Evolutionary conservation across 2,797 vertebrate species (phyloP), one percentile per base, ranked within the genome.

Genomic region (Accipiter superciliosus): DNA sequence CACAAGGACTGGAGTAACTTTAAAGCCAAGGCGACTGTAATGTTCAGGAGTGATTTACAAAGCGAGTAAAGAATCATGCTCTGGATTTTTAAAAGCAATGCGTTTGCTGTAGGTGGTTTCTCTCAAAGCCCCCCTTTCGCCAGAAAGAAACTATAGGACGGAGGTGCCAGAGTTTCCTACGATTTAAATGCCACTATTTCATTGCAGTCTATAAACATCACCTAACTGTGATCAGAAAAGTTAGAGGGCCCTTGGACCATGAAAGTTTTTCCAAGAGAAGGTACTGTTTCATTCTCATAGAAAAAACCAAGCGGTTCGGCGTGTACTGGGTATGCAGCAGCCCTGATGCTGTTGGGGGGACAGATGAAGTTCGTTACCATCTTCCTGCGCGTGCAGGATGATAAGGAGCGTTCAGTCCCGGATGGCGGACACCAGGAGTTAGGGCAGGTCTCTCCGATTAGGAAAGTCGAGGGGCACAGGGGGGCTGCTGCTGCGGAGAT

Each of bases 401-500:
- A 19, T 55, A 8, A 42, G 15, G n/a, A 58, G 11, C 4, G 2
- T 29, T 66, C 83, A 47, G 7, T 73, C 47, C 28, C 49, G 31
- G 25, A 4, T 11, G 19, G 39, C 50, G 87, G 26, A 35, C 9
- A 4, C 62, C 40, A 35, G 10, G 61, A 66, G 16, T n/a, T 31
- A 13, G n/a, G 44, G 16, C 17, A 26, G 3, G 1, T 81, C 22
- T 39, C 21, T 73, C 13, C 22, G 19, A 10, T 2, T 10, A 26
- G 61, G 70, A 45, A 1, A 0, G 0, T 2, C 58, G 29, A 52
- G 65, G 39, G 50, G 18, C 11, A 18, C 1, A 0, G 2, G 13
- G 49, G 13, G 4, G 9, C 53, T 85, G 61, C 29, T 82, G n/a
- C 15, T 66, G 21, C 47, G 39, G 25, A 8, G 10, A 15, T 47